Evolutionary conservation across 1,140 invertebrate genomes (phyloP).

Genomic region (Sycophaga agraensis): DNA sequence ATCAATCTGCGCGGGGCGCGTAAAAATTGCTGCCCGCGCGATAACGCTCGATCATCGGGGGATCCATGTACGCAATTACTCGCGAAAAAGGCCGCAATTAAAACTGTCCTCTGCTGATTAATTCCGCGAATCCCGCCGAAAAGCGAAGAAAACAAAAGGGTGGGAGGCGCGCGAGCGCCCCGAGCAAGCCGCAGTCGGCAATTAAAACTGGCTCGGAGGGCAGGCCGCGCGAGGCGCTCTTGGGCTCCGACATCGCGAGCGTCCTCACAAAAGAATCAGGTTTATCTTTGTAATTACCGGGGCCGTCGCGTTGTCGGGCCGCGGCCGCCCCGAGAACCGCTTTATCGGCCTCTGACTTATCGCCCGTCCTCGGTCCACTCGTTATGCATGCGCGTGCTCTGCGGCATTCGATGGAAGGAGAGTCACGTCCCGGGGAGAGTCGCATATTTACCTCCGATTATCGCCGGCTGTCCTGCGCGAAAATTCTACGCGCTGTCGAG

Average conservation of each 20-base stretch:
- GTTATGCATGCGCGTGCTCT: not conserved
- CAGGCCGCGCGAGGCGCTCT: too few species aligned
- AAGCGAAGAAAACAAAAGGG: not conserved
- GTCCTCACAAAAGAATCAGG: conserved; percentile 9
- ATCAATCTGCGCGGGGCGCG: too few species aligned
- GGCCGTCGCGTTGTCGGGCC: not conserved
- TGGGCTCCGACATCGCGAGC: not conserved
- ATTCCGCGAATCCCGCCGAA: conserved; percentile 15
- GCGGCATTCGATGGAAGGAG: too few species aligned
- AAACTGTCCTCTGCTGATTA: conserved; percentile 9
- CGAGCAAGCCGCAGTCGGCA: conserved; percentile 11
- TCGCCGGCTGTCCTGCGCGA: not conserved
- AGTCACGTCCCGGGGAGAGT: not conserved
- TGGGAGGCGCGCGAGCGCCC: too few species aligned
- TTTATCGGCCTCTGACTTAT: conserved; percentile 2
- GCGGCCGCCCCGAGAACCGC: not conserved
- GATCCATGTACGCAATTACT: not conserved
- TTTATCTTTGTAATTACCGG: conserved; percentile 26
- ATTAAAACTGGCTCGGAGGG: conserved; percentile 22
- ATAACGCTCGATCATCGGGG: not conserved
- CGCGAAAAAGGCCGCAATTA: conserved; percentile 13
- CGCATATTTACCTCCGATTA: not conserved
- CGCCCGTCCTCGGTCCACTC: not conserved
- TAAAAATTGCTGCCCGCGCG: too few species aligned
- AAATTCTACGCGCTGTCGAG: too few species aligned